Conservation (phyloP, 2,888 invertebrate species). For the Drosophila koepferae region DNA sequence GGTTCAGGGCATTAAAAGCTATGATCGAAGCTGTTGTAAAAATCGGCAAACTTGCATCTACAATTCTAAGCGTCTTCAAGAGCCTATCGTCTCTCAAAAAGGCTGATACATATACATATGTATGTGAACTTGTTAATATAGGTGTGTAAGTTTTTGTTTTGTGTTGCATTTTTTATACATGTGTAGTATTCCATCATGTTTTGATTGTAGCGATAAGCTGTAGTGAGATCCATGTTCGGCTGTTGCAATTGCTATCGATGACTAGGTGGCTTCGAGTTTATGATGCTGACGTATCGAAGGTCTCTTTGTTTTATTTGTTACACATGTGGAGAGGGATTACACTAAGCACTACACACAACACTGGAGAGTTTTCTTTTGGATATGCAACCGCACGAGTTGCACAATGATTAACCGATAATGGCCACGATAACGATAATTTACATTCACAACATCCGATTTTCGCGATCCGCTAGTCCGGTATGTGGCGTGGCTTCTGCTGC, state of each 20-base stretch:
- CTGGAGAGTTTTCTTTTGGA: neutral
- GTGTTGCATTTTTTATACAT: constrained; percentile 87
- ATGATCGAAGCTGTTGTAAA: too few species aligned
- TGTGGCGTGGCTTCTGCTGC: constrained; percentile 16
- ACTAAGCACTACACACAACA: neutral
- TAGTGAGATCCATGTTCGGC: constrained; percentile 91
- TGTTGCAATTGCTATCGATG: neutral
- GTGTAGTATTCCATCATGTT: constrained; percentile 99
- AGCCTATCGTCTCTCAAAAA: too few species aligned
- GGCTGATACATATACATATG: too few species aligned
- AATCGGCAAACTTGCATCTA: too few species aligned
- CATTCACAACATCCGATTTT: constrained; percentile 33
- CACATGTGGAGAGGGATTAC: neutral
- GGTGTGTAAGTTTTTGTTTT: neutral
- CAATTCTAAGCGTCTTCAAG: too few species aligned
- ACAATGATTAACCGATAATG: neutral
- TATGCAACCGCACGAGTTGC: neutral
- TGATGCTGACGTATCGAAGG: neutral
- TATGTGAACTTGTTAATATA: too few species aligned
- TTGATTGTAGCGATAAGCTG: constrained; percentile 97
- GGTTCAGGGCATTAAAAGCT: too few species aligned
- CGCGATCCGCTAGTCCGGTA: constrained; percentile 36
- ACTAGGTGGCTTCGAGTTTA: neutral
- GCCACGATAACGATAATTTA: constrained; percentile 17
- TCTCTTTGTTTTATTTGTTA: neutral